These are phyloP conservation scores for Galeruca laticollis DNA, from an alignment of 2,888 invertebrate genomes.

Conservation along the genomic window DNA sequence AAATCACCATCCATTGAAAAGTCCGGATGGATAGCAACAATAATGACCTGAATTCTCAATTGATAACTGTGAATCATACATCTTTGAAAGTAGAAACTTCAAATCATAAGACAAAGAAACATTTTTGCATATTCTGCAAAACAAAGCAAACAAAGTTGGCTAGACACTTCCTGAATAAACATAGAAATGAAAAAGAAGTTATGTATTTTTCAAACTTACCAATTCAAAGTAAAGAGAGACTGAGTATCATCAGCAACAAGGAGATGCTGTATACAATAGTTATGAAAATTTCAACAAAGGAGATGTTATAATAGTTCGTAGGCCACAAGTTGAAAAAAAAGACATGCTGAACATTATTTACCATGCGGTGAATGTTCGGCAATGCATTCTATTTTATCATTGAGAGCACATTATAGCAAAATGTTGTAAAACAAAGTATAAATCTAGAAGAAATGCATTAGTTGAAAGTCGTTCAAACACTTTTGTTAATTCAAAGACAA, in stretches of 20 bases:
- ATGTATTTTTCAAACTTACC: conserved; percentile 16
- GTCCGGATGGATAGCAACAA: too few species aligned
- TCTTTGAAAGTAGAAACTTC: too few species aligned
- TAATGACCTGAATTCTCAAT: too few species aligned
- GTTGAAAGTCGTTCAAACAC: conserved; percentile 13
- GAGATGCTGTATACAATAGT: conserved; percentile 23
- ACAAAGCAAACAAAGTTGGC: conserved; percentile 27
- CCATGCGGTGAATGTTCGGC: conserved; percentile 26
- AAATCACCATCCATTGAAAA: too few species aligned
- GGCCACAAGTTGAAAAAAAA: conserved; percentile 19
- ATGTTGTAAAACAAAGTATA: conserved; percentile 17
- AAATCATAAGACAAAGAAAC: conserved; percentile 20
- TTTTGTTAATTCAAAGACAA: conserved; percentile 26
- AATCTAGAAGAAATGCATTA: conserved; percentile 14
- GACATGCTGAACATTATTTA: conserved; percentile 19
- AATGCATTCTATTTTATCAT: conserved; percentile 27
- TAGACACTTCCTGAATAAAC: conserved; percentile 25
- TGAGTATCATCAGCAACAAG: conserved; percentile 8
- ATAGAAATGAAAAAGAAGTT: conserved; percentile 18
- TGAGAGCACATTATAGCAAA: conserved; percentile 23
- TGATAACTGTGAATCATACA: too few species aligned
- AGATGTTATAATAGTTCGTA: conserved; percentile 25
- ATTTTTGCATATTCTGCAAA: conserved; percentile 27
- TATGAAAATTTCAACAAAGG: conserved; percentile 25
- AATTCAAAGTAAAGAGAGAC: conserved; percentile 11